Percentiles rank a stretch among this genome's conserved stretches.
Conservation (phyloP, 2,797 vertebrate genomes). For the Hypotaenidia philippensis region DNA sequence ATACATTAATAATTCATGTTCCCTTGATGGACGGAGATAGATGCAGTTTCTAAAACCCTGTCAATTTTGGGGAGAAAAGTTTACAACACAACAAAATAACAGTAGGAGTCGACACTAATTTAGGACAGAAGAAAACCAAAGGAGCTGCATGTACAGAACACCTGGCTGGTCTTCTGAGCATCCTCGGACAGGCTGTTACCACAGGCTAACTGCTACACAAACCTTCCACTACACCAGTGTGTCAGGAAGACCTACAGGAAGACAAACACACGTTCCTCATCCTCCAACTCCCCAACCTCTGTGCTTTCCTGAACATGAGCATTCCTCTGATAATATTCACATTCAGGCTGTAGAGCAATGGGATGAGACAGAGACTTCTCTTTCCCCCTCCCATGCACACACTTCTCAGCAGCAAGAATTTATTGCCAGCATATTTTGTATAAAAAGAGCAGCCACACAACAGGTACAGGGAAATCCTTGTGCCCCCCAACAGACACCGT, state of each 20-base stretch:
- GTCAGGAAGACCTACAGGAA: background rate
- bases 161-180: background rate
- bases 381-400: fast-evolving
- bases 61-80: constrained; percentile 41
- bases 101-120: background rate
- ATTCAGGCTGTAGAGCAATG: background rate
- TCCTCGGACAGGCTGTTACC: constrained; percentile 17
- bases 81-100: constrained; percentile 46
- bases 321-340: background rate
- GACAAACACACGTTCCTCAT: background rate
- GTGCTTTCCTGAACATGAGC: background rate
- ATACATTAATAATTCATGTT: constrained; percentile 28
- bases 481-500: background rate
- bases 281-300: background rate
- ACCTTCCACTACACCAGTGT: constrained; percentile 37
- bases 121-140: background rate
- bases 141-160: background rate
- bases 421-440: background rate
- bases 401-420: background rate
- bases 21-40: constrained; percentile 25
- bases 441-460: background rate
- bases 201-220: constrained; percentile 47
- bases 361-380: background rate
- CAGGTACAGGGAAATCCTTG: background rate
- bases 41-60: constrained; percentile 48